These are phyloP conservation scores for Kryptolebias marmoratus DNA, from an alignment of 2,113 vertebrate genomes.

Conservation along the genomic window DNA sequence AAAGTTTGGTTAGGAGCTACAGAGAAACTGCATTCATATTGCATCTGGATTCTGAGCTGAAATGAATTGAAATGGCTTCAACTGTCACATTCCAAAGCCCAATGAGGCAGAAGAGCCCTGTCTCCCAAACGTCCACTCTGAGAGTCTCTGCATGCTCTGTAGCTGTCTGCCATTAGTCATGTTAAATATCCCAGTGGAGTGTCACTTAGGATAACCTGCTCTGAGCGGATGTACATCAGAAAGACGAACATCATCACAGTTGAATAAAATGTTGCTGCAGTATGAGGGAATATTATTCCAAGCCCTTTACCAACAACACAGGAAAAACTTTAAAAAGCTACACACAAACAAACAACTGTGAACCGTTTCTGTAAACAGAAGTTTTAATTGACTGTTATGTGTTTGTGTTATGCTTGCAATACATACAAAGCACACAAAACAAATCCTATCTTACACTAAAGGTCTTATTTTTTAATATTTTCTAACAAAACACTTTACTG, in stretches of 20 bases:
- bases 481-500: too few relatives aligned
- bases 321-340: too few relatives aligned
- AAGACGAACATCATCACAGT: conserved; percentile 11
- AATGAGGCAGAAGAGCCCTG: conserved; percentile 23
- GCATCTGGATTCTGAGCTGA: conserved; percentile 13
- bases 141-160: conserved; percentile 32
- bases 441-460: too few relatives aligned
- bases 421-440: too few relatives aligned
- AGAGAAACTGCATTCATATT: not conserved
- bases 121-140: conserved; percentile 21
- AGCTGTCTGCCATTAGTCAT: conserved; percentile 52
- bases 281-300: not conserved
- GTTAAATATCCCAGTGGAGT: conserved; percentile 57
- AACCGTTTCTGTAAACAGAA: too few relatives aligned
- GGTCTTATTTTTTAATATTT: too few relatives aligned
- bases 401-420: too few relatives aligned
- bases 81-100: conserved; percentile 27
- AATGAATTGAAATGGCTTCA: conserved; percentile 6
- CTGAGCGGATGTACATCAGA: conserved; percentile 10
- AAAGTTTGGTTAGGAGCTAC: not conserved
- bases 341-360: too few relatives aligned
- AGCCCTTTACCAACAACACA: too few relatives aligned
- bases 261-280: conserved; percentile 18
- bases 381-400: too few relatives aligned
- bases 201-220: conserved; percentile 42